Evolutionary conservation across 2,888 invertebrate species (phyloP), one percentile per base, ranked within the genome.

Genomic region (Heliconius ismenius): DNA sequence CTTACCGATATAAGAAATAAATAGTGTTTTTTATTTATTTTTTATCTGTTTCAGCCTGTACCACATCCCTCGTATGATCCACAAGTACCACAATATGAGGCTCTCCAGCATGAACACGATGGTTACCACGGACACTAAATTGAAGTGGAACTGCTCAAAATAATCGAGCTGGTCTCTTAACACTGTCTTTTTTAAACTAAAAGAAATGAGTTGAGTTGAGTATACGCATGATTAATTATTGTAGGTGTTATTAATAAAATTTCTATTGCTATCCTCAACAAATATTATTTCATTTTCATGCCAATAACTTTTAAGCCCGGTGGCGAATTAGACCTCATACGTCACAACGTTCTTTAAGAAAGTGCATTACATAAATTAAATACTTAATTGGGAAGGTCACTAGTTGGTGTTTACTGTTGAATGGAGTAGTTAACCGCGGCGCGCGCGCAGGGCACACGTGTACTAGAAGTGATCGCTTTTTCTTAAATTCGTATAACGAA

Each of bases 311-410:
- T 65, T 49, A 54, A 54, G 28, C 49, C 62, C 39, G 36, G n/a
- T 26, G 32, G 43, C 28, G 62, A 43, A 63, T 67, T 68, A 74
- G 60, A 74, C 39, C 32, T 65, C 24, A 69, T 82, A 87, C 90
- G 90, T 91, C 89, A 90, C 87, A 78, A 80, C 80, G 32, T 79
- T 81, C 79, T 78, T 77, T 82, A 92, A 92, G 93, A 93, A 93
- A 93, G 93, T 93, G 92, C 90, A 92, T 91, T 92, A 91, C 82
- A 91, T 93, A 92, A 90, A 92, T 92, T 90, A 91, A 91, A 91
- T 90, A 88, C 84, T 90, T 93, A 92, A 93, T 93, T 91, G 91
- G 89, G 91, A 93, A 93, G 93, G 93, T 93, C 93, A 90, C 87
- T 86, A 86, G 84, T 86, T 79, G 79, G 79, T 81, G 81, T 79